A percentile compares a stretch with the other conserved stretches of the same genome.
phyloP scores from a whole-genome alignment of 2,797 vertebrate species.

The Melanotaenia trifasciata region DNA sequence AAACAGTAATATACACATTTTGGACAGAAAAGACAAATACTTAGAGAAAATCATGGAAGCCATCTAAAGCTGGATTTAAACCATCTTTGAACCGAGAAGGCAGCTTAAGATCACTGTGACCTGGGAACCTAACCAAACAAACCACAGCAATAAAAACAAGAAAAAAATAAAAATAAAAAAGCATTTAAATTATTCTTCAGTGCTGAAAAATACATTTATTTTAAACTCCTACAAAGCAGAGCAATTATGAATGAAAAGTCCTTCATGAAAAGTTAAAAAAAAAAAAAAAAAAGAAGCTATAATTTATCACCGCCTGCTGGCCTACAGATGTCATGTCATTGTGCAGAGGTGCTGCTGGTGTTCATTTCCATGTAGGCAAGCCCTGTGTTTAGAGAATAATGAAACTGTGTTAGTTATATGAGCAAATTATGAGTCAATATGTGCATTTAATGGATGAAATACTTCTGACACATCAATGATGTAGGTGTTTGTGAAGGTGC shows the following conservation, averaged over 20 bases:
- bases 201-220: background rate
- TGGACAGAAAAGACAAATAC: too few relatives aligned
- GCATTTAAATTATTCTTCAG: background rate
- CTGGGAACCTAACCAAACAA: too few relatives aligned
- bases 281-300: too few relatives aligned
- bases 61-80: too few relatives aligned
- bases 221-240: background rate
- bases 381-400: conserved; percentile 47
- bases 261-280: background rate
- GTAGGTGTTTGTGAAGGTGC: background rate
- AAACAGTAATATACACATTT: too few relatives aligned
- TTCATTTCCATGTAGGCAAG: conserved; percentile 70
- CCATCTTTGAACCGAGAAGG: too few relatives aligned
- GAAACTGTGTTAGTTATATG: conserved; percentile 23
- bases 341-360: conserved; percentile 18
- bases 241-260: background rate
- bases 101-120: too few relatives aligned
- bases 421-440: background rate
- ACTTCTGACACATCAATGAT: background rate
- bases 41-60: too few relatives aligned
- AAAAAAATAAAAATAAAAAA: background rate
- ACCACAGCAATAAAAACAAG: background rate
- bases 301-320: too few relatives aligned
- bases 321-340: background rate
- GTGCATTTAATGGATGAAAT: background rate